Percentiles rank a stretch among this genome's conserved stretches.
These are phyloP conservation scores for Diploptera punctata DNA, from an alignment of 2,888 invertebrate species.

Conservation along the genomic window DNA sequence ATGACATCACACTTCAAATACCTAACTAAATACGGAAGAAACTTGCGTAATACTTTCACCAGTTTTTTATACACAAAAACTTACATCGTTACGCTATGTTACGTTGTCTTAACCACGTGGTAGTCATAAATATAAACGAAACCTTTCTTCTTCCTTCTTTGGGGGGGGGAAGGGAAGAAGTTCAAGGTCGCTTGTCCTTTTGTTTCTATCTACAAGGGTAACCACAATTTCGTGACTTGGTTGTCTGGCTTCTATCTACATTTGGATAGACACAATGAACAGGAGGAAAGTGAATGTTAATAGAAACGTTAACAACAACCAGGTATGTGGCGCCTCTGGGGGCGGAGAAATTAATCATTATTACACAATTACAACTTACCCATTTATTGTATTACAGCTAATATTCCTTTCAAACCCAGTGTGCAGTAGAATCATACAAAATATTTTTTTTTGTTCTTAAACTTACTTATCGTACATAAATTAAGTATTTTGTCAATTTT, in stretches of 20 bases:
- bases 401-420: too few species aligned
- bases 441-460: too few species aligned
- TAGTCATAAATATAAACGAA: conserved; percentile 23
- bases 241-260: not conserved
- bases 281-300: not conserved
- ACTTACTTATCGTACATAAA: too few species aligned
- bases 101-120: conserved; percentile 11
- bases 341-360: too few species aligned
- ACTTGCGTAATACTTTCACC: not conserved
- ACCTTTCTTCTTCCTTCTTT: conserved; percentile 23
- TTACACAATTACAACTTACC: too few species aligned
- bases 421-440: too few species aligned
- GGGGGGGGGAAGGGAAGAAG: not conserved
- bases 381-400: too few species aligned
- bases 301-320: too few species aligned
- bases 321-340: too few species aligned
- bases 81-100: not conserved
- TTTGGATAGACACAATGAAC: not conserved
- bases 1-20: too few species aligned
- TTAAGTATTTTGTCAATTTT: too few species aligned
- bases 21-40: conserved; percentile 19
- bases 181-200: conserved; percentile 22
- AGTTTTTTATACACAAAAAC: conserved; percentile 2
- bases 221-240: conserved; percentile 27
- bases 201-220: conserved; percentile 8